Base-by-base conservation (phyloP, 64 coral and sea anemone genomes). In the Dendronephthya gigantea region DNA sequence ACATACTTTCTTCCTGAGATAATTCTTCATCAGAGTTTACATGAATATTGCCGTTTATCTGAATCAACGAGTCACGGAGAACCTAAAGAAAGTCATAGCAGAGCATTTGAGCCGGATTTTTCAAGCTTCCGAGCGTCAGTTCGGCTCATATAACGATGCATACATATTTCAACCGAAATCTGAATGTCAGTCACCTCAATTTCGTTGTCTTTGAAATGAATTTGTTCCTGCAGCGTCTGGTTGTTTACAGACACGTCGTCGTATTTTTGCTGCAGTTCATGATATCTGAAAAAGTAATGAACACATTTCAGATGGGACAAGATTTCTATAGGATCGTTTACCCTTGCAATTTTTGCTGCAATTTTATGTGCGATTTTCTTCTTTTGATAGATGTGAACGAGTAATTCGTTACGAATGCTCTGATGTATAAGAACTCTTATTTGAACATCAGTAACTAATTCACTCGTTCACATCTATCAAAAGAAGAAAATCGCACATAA, bases 121-220 rank as follows among this genome's bases (percentile, higher is more conserved):
- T n/a, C n/a, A n/a, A n/a, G n/a, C n/a, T n/a, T n/a, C n/a, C n/a
- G n/a, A n/a, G n/a, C n/a, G n/a, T n/a, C n/a, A n/a, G n/a, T n/a
- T n/a, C n/a, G n/a, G n/a, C n/a, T n/a, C n/a, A n/a, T n/a, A n/a
- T n/a, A n/a, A n/a, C n/a, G n/a, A n/a, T n/a, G n/a, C n/a, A n/a
- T n/a, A n/a, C n/a, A n/a, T n/a, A n/a, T n/a, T n/a, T n/a, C 13
- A 16, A 52, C 13, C 1, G 50, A 62, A 62, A 23, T 27, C 19
- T 23, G 7, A 62, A 0, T 16, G 19, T 9, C 55, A 2, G 55
- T 27, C 37, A 79, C 72, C 32, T 79, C 72, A 79, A 36, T 79
- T 79, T 79, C 72, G 36, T 79, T 79, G 7, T 29, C 36, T 79
- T 79, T 79, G 15, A 79, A 79, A 79, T 79, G 72, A 0, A 79